Evolutionary conservation across 2,113 vertebrate species (phyloP), one percentile per base, ranked within the genome.

Genomic region (Ascaphus truei): DNA sequence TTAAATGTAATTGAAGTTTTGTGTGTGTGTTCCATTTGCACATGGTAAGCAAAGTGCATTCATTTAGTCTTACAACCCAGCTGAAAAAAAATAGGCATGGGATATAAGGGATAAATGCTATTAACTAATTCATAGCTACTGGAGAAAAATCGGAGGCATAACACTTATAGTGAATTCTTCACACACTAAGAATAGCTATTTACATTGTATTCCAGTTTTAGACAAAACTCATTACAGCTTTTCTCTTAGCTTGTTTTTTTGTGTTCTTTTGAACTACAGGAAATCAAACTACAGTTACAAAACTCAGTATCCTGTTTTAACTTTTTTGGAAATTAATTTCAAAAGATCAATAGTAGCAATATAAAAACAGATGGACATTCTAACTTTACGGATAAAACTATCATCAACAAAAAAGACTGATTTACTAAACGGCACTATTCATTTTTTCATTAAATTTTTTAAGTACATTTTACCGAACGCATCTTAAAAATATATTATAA

Each of bases 41-140:
- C 85, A 85, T 83, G 74, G 83, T 86, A 91, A 86, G 82, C 81
- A 85, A 88, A 85, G 79, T 83, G 79, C 83, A 84, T 85, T 84
- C 75, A 84, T 84, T 88, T 89, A 73, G 79, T 77, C 81, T 76
- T 75, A 79, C 83, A 87, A 79, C 65, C 80, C 62, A 77, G 77
- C 55, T 84, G 81, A 74, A 74, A 79, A 83, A 78, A 73, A 0
- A 0, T 2, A 61, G 76, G 75, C 56, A 69, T 59, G 72, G 60
- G 77, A 10, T n/a, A 16, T 43, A 55, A 66, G 81, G 65, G 77
- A 80, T 18, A 68, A 45, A 68, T 45, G 51, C 60, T 18, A 18
- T 85, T 84, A 83, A 86, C 77, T 76, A 68, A 51, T 75, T 82
- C 82, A 66, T 67, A 76, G 62, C 80, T 72, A 25, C 1, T 29